Conservation (phyloP, 2,797 vertebrate genomes). For the Bucorvus abyssinicus region DNA sequence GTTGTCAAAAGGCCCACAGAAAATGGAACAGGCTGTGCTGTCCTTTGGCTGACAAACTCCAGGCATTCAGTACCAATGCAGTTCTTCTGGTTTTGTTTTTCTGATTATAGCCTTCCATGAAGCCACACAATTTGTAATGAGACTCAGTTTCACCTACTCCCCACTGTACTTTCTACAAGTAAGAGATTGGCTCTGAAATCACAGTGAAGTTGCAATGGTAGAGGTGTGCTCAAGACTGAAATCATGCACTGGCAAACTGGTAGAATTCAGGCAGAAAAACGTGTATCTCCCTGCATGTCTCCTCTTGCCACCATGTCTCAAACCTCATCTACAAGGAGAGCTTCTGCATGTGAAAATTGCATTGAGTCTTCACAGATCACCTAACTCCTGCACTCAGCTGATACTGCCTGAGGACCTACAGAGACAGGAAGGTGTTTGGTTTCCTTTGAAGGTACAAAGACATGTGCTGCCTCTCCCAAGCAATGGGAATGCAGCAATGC, state of each 20-base stretch:
- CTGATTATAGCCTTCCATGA: neutral
- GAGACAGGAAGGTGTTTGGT: neutral
- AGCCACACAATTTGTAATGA: neutral
- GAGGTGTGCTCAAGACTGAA: neutral
- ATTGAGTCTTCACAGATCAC: neutral
- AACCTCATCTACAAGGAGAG: neutral
- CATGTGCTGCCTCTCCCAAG: neutral
- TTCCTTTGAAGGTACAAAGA: neutral
- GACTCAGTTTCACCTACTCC: neutral
- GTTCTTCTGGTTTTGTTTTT: neutral
- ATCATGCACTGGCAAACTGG: neutral
- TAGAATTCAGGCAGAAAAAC: neutral
- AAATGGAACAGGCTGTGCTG: neutral
- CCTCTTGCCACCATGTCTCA: neutral
- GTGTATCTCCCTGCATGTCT: neutral
- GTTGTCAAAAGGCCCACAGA: neutral
- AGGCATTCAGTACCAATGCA: neutral
- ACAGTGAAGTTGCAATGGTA: neutral
- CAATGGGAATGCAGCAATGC: neutral
- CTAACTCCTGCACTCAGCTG: constrained; percentile 83
- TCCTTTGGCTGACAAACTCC: neutral
- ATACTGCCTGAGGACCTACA: constrained; percentile 86
- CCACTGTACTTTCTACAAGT: neutral
- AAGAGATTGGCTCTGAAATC: neutral
- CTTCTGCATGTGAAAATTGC: neutral